Evolutionary conservation across 2,113 vertebrate genomes (phyloP).

Genomic region (Cyanoderma ruficeps): DNA sequence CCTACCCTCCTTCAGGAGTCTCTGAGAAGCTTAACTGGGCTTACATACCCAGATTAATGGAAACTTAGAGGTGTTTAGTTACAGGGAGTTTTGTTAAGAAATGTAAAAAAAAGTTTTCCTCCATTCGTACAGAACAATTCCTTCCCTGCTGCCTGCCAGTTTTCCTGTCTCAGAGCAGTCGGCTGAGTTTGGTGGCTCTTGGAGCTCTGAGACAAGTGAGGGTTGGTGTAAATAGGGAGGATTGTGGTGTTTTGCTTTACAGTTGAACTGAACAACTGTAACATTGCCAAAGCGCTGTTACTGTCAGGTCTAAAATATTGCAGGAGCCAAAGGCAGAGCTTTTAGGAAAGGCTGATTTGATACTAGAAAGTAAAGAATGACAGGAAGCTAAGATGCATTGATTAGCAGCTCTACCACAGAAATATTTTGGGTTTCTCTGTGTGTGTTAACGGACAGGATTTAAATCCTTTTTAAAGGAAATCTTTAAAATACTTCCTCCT

Average conservation of each 20-base stretch:
- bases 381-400: neutral
- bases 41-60: too few species aligned
- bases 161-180: neutral
- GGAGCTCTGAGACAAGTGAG: neutral
- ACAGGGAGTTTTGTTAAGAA: neutral
- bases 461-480: neutral
- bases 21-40: neutral
- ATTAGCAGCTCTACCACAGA: neutral
- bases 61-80: neutral
- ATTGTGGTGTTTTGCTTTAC: neutral
- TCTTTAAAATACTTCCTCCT: neutral
- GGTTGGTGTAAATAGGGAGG: neutral
- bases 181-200: neutral
- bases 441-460: neutral
- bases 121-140: neutral
- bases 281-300: neutral
- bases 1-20: neutral
- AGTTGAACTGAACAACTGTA: neutral
- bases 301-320: neutral
- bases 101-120: neutral
- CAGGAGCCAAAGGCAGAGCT: neutral
- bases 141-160: neutral
- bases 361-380: neutral
- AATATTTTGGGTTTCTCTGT: neutral
- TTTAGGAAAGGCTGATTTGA: neutral